A percentile compares a stretch with the other conserved stretches of the same genome.
phyloP scores from a whole-genome alignment of 2,888 invertebrate genomes.

The Drosophila incognita region DNA sequence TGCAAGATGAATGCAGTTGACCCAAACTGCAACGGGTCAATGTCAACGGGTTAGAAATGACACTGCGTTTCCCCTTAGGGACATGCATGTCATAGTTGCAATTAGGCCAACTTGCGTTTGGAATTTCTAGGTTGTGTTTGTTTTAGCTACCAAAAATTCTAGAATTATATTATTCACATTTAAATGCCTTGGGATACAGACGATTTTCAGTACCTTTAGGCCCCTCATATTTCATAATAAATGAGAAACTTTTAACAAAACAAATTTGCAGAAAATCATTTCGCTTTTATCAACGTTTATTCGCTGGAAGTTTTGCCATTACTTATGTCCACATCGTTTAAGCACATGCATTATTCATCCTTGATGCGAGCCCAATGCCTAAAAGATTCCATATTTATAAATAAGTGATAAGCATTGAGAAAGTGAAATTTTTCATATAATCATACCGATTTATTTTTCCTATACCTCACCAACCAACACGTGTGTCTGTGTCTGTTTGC shows the following conservation, averaged over 20 bases:
- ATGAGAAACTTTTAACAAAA: slow-evolving; percentile 6
- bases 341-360: slow-evolving; percentile 44
- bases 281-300: slow-evolving; percentile 30
- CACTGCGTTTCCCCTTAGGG: background rate
- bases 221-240: slow-evolving; percentile 14
- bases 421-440: slow-evolving; percentile 77
- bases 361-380: slow-evolving; percentile 46
- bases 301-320: slow-evolving; percentile 3
- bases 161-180: background rate
- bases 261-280: slow-evolving; percentile 25
- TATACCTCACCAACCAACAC: slow-evolving; percentile 49
- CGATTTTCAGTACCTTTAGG: background rate
- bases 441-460: slow-evolving; percentile 64
- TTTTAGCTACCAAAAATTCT: background rate
- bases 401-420: slow-evolving; percentile 73
- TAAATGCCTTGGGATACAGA: background rate
- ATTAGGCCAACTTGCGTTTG: slow-evolving; percentile 1
- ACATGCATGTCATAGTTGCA: background rate
- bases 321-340: slow-evolving; percentile 7
- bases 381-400: slow-evolving; percentile 65
- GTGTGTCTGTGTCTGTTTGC: slow-evolving; percentile 3
- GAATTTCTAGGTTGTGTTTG: background rate
- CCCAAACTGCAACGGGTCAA: slow-evolving; percentile 35
- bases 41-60: slow-evolving; percentile 16
- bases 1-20: slow-evolving; percentile 36